phyloP scores from a whole-genome alignment of 2,888 invertebrate genomes.

The Lycophotia porphyrea region DNA sequence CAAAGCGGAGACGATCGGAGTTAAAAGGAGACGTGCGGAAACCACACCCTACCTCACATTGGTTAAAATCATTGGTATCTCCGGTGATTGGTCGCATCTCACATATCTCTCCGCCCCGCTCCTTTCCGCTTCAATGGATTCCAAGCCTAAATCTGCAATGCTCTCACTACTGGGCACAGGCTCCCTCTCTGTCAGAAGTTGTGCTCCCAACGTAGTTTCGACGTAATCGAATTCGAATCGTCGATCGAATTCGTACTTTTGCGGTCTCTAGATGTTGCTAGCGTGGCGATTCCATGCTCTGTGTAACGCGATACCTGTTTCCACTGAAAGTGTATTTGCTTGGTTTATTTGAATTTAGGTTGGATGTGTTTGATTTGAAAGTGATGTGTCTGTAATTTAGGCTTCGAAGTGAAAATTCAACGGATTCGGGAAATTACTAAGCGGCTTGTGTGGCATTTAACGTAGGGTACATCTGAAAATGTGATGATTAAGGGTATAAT shows the following conservation, averaged over 20 bases:
- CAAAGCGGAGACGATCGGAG: no score
- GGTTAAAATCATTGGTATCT: no score
- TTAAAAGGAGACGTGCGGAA: no score
- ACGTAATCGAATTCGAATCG: no score
- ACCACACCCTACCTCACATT: no score
- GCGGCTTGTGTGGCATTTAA: neutral
- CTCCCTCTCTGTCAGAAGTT: no score
- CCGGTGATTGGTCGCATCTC: no score
- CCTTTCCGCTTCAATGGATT: no score
- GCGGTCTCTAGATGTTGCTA: neutral
- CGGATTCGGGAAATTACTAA: neutral
- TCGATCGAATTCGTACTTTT: no score
- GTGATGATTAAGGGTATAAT: neutral
- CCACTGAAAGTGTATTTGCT: constrained; percentile 55
- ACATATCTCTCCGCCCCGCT: no score
- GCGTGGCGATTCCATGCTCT: neutral
- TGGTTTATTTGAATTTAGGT: constrained; percentile 41
- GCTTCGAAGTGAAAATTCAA: neutral
- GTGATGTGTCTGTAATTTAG: constrained; percentile 17
- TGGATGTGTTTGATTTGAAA: constrained; percentile 26
- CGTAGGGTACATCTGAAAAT: neutral
- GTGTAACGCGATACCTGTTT: constrained; percentile 12
- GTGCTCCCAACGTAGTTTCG: neutral
- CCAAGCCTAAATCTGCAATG: no score
- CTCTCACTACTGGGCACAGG: no score